phyloP scores from a whole-genome alignment of 2,113 vertebrate genomes.

The Calyptomena viridis region DNA sequence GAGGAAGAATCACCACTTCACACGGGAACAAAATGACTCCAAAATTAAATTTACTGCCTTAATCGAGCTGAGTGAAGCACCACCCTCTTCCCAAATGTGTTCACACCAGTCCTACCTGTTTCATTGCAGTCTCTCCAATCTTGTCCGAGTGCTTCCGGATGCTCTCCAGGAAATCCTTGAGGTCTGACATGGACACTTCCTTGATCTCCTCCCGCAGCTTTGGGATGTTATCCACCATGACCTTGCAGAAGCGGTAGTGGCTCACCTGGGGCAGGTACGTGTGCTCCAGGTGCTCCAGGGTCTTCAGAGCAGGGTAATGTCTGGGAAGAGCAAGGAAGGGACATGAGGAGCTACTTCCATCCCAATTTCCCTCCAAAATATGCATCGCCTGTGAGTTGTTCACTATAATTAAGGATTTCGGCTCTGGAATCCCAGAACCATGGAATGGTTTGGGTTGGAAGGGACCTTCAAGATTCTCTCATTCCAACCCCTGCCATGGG shows the following conservation, averaged over 20 bases:
- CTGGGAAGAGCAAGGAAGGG: slow-evolving; percentile 59
- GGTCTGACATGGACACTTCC: slow-evolving; percentile 94
- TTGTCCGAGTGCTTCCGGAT: slow-evolving; percentile 97
- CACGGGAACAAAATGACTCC: not conserved
- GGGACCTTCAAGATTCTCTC: not conserved
- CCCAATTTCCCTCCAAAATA: too few relatives aligned
- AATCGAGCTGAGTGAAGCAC: fast-evolving
- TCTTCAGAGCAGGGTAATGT: slow-evolving; percentile 94
- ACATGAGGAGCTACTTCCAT: too few relatives aligned
- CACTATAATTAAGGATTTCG: not conserved
- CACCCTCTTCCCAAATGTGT: not conserved
- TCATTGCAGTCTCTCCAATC: slow-evolving; percentile 96
- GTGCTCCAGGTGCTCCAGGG: slow-evolving; percentile 91
- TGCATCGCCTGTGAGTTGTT: not conserved
- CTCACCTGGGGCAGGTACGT: slow-evolving; percentile 88
- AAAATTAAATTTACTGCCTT: not conserved
- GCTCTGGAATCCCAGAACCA: not conserved
- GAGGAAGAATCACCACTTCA: not conserved
- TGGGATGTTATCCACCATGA: slow-evolving; percentile 94
- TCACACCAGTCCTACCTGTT: slow-evolving; percentile 77
- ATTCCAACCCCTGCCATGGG: not conserved
- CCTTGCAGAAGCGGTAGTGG: slow-evolving; percentile 92
- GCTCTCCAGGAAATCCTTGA: slow-evolving; percentile 97
- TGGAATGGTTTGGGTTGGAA: not conserved
- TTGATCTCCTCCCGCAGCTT: slow-evolving; percentile 87